Percentiles rank a stretch among this genome's conserved stretches.
phyloP scores from a whole-genome alignment of 2,888 invertebrate species.

The Podabrus alpinus region DNA sequence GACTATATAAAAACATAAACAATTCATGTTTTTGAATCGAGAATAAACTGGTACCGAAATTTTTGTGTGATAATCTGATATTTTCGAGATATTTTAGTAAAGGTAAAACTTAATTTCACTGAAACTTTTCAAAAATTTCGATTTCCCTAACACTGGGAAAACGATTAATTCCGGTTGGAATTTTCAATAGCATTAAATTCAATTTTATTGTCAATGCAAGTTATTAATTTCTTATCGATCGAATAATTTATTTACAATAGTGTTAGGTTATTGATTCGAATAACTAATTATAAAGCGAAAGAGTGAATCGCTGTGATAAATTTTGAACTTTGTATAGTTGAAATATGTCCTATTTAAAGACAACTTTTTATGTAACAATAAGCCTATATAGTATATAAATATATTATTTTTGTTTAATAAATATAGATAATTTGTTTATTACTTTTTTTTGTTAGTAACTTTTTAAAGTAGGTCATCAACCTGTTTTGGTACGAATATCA shows the following conservation, averaged over 20 bases:
- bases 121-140: too few species aligned
- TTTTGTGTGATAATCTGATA: too few species aligned
- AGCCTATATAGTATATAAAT: background rate
- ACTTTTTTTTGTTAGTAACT: background rate
- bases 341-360: background rate
- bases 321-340: background rate
- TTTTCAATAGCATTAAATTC: too few species aligned
- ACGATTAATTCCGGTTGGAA: too few species aligned
- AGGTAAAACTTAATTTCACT: too few species aligned
- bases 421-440: background rate
- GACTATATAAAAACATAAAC: too few species aligned
- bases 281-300: background rate
- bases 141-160: too few species aligned
- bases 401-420: too few species aligned
- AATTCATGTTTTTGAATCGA: too few species aligned
- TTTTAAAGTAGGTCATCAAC: background rate
- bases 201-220: background rate
- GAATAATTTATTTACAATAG: background rate
- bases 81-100: too few species aligned
- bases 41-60: too few species aligned
- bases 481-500: too few species aligned
- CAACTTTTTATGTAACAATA: background rate
- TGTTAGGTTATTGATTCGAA: background rate
- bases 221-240: background rate
- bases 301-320: background rate